Percentiles rank a stretch among this genome's conserved stretches.
phyloP scores from a whole-genome alignment of 2,113 vertebrate species.

The Leucopsar rothschildi region DNA sequence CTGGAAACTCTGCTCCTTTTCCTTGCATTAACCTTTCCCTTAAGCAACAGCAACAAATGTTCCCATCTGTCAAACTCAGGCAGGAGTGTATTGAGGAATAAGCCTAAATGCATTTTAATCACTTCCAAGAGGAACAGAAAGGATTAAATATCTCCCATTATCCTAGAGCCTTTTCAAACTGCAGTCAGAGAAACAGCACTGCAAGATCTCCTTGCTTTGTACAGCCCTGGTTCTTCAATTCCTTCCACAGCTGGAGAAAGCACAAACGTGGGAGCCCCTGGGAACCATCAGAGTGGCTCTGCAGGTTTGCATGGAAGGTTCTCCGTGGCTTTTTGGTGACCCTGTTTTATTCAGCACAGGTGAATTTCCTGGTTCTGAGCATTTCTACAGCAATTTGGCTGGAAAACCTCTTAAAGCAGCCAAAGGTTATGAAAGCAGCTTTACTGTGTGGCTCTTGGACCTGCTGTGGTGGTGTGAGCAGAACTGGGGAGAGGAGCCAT shows the following conservation, averaged over 20 bases:
- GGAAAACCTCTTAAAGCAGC: not conserved
- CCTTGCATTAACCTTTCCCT: slow-evolving; percentile 22
- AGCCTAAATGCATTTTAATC: slow-evolving; percentile 33
- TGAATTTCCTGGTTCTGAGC: not conserved
- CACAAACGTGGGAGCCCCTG: not conserved
- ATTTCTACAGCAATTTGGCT: not conserved
- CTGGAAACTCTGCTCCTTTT: not conserved
- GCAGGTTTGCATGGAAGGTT: not conserved
- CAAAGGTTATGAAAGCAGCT: not conserved
- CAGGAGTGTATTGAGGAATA: not conserved
- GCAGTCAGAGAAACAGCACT: not conserved
- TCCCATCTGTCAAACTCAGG: slow-evolving; percentile 20
- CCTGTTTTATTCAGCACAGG: not conserved
- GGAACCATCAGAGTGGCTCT: not conserved
- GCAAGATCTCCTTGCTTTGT: not conserved
- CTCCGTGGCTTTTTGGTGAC: not conserved
- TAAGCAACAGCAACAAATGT: slow-evolving; percentile 20
- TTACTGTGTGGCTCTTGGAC: not conserved
- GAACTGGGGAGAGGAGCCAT: not conserved
- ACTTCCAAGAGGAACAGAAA: slow-evolving; percentile 18
- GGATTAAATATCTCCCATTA: slow-evolving; percentile 13
- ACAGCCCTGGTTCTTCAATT: not conserved
- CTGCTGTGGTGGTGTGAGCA: not conserved
- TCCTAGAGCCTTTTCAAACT: not conserved
- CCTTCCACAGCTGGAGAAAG: not conserved